Conservation (phyloP, 2,888 invertebrate genomes). For the Calliphora vomitoria region DNA sequence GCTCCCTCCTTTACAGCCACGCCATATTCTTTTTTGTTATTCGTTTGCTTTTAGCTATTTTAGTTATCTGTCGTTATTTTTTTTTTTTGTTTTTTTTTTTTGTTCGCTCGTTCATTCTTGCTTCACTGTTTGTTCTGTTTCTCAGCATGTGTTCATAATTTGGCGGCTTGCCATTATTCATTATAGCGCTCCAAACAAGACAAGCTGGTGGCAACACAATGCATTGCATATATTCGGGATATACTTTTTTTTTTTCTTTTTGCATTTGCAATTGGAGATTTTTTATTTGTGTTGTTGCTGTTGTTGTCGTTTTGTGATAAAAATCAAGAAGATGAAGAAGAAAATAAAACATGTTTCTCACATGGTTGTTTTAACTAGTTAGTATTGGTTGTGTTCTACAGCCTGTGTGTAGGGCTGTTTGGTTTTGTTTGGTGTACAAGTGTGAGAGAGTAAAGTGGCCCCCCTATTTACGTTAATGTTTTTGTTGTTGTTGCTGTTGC, state of each 20-base stretch:
- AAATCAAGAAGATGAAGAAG: neutral
- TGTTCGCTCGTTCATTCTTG: constrained; percentile 48
- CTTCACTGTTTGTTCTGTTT: constrained; percentile 60
- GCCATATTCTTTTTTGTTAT: constrained; percentile 55
- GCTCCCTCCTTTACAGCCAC: constrained; percentile 55
- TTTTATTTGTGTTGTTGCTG: constrained; percentile 2
- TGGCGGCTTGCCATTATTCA: constrained; percentile 81
- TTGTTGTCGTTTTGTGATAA: constrained; percentile 31
- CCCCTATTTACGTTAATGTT: constrained; percentile 26
- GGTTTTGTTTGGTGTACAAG: constrained; percentile 5
- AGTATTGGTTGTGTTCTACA: constrained; percentile 3
- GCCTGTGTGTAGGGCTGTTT: neutral
- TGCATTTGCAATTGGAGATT: constrained; percentile 53
- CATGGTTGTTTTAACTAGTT: constrained; percentile 38
- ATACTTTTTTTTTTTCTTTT: constrained; percentile 36
- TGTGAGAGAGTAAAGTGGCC: constrained; percentile 42
- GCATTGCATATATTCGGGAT: constrained; percentile 44
- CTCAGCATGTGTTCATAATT: constrained; percentile 80
- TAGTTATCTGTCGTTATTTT: constrained; percentile 57
- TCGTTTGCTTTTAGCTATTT: constrained; percentile 59
- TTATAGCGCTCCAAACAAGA: constrained; percentile 68
- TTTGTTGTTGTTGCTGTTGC: constrained; percentile 20
- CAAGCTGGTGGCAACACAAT: constrained; percentile 63
- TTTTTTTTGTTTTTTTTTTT: too few relatives aligned
- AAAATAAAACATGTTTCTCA: constrained; percentile 55